These are phyloP conservation scores for Rhinopomastus cyanomelas DNA, from an alignment of 2,113 vertebrate genomes.

Conservation along the genomic window DNA sequence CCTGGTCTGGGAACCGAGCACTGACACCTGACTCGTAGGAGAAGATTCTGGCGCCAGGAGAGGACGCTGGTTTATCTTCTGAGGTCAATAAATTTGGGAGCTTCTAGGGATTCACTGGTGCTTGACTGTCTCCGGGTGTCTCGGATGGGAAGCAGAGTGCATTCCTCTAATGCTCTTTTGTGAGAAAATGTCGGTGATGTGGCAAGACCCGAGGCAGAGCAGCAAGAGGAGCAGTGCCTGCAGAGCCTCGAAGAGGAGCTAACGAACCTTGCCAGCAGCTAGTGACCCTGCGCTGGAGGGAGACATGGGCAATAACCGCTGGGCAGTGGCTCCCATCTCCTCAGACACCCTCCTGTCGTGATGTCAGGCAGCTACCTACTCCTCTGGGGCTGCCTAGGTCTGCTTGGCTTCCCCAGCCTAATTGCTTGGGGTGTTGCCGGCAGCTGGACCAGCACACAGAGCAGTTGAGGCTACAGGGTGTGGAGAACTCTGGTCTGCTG, in stretches of 20 bases:
- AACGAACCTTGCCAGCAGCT: background rate
- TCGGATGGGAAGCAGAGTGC: background rate
- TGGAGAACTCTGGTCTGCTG: rapidly evolving
- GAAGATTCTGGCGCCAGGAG: background rate
- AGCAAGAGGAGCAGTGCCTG: background rate
- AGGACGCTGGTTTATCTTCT: background rate
- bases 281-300: background rate
- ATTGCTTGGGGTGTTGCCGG: background rate
- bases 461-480: background rate
- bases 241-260: background rate
- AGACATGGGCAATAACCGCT: rapidly evolving
- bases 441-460: rapidly evolving
- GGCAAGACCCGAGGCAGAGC: background rate
- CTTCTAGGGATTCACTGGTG: background rate
- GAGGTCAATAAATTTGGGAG: background rate
- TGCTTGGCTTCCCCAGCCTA: background rate
- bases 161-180: background rate
- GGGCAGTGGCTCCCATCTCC: background rate
- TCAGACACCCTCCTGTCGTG: rapidly evolving
- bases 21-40: background rate
- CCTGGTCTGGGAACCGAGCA: background rate
- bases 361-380: background rate
- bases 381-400: background rate
- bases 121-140: background rate
- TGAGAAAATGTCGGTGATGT: background rate